phyloP scores from a whole-genome alignment of 1,140 invertebrate genomes.

The Nebria ingens region DNA sequence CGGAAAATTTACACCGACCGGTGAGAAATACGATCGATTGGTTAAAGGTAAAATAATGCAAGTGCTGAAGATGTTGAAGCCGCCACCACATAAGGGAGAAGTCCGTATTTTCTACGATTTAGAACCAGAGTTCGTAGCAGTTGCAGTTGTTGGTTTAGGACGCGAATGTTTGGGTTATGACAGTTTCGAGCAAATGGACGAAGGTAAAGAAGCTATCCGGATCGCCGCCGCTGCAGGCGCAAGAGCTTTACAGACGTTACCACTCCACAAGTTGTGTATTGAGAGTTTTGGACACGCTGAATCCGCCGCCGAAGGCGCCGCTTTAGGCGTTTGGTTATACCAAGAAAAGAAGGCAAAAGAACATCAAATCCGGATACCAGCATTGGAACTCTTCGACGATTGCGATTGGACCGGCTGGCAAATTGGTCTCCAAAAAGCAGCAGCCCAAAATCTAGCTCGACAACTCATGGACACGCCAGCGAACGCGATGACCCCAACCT shows the following conservation, averaged over 20 bases:
- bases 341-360: conserved; percentile 49
- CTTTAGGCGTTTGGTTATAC: conserved; percentile 51
- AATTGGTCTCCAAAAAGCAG: conserved; percentile 42
- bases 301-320: conserved; percentile 60
- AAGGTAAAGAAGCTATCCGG: conserved; percentile 55
- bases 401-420: conserved; percentile 42
- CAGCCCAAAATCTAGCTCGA: conserved; percentile 51
- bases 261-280: conserved; percentile 46
- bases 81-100: conserved; percentile 38
- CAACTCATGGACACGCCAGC: conserved; percentile 53
- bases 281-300: conserved; percentile 64
- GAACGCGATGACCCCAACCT: conserved; percentile 51
- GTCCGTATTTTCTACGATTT: conserved; percentile 50
- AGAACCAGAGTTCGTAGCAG: conserved; percentile 46
- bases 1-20: conserved; percentile 42
- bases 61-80: conserved; percentile 26
- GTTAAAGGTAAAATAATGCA: conserved; percentile 27
- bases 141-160: conserved; percentile 60
- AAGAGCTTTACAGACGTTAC: conserved; percentile 43
- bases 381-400: conserved; percentile 38
- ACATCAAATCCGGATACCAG: conserved; percentile 37
- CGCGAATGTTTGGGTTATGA: conserved; percentile 50
- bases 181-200: conserved; percentile 54
- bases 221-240: conserved; percentile 43
- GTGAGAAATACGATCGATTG: conserved; percentile 40